These are phyloP conservation scores for Amia ocellicauda DNA, from an alignment of 2,113 vertebrate genomes.

Conservation along the genomic window DNA sequence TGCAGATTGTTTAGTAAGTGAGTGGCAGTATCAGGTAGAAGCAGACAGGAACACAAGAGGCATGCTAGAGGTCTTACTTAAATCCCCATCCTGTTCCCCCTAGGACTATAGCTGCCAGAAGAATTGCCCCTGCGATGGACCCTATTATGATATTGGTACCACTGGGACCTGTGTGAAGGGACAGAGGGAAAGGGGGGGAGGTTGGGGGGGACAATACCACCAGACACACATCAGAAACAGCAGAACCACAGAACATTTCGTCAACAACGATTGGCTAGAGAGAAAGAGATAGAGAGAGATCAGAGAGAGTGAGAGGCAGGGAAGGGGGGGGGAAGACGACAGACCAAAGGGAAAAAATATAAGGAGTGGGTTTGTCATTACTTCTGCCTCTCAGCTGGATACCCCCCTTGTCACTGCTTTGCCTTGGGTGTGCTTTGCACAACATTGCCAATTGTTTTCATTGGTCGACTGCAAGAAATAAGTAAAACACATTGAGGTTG, in stretches of 20 bases:
- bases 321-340: slow-evolving; percentile 37
- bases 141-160: slow-evolving; percentile 98
- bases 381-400: slow-evolving; percentile 52
- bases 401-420: slow-evolving; percentile 39
- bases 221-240: slow-evolving; percentile 58
- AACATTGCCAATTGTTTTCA: slow-evolving; percentile 12
- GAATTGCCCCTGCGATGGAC: slow-evolving; percentile 94
- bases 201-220: slow-evolving; percentile 57
- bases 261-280: slow-evolving; percentile 20
- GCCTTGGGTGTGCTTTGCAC: slow-evolving; percentile 21
- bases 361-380: slow-evolving; percentile 45
- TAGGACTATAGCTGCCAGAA: slow-evolving; percentile 96
- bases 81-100: slow-evolving; percentile 98
- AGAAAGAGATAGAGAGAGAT: slow-evolving; percentile 33
- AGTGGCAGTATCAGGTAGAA: slow-evolving; percentile 41
- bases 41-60: slow-evolving; percentile 61
- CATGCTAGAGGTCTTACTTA: slow-evolving; percentile 87
- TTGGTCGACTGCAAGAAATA: slow-evolving; percentile 3
- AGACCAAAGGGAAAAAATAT: slow-evolving; percentile 35
- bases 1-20: not conserved
- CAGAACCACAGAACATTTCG: slow-evolving; percentile 51
- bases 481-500: not conserved
- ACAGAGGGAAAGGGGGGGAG: slow-evolving; percentile 37
- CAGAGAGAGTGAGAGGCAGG: slow-evolving; percentile 33
- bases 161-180: slow-evolving; percentile 86